These are phyloP conservation scores for Acanthurus tractus DNA, from an alignment of 2,797 vertebrate species.

Conservation along the genomic window DNA sequence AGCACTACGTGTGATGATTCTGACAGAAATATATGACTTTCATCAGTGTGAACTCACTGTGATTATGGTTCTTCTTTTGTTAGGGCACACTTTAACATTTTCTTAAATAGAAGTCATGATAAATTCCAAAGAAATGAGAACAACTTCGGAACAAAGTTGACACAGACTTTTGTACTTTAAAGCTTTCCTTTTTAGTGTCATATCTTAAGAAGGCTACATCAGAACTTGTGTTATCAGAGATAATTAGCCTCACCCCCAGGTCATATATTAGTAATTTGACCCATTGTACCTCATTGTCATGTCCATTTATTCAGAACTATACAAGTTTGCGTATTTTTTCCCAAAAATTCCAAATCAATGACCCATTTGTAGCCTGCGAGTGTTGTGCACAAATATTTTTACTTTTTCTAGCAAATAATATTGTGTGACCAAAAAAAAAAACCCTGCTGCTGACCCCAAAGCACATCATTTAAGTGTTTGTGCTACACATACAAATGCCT, in stretches of 20 bases:
- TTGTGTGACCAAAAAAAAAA: neutral
- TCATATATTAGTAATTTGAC: too few species aligned
- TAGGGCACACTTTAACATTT: neutral
- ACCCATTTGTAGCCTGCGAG: neutral
- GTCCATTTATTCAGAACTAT: neutral
- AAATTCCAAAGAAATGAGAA: too few species aligned
- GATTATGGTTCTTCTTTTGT: neutral
- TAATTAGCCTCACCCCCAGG: too few species aligned
- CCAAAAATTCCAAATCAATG: neutral
- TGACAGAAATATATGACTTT: constrained; percentile 39
- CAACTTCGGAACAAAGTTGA: neutral
- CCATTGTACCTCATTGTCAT: too few species aligned
- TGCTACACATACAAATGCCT: neutral
- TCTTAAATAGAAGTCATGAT: too few species aligned
- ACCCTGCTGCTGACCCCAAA: neutral
- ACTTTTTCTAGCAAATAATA: neutral
- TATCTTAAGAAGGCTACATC: too few species aligned
- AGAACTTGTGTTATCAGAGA: too few species aligned
- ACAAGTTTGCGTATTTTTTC: neutral
- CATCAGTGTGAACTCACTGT: constrained; percentile 15
- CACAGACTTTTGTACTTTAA: neutral
- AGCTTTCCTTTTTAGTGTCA: too few species aligned
- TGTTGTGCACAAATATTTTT: neutral
- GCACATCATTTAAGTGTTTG: too few species aligned
- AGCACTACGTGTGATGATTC: neutral